A percentile compares a stretch with the other conserved stretches of the same genome.
These are phyloP conservation scores for Agrotis exclamationis DNA, from an alignment of 2,888 invertebrate genomes.

Conservation along the genomic window DNA sequence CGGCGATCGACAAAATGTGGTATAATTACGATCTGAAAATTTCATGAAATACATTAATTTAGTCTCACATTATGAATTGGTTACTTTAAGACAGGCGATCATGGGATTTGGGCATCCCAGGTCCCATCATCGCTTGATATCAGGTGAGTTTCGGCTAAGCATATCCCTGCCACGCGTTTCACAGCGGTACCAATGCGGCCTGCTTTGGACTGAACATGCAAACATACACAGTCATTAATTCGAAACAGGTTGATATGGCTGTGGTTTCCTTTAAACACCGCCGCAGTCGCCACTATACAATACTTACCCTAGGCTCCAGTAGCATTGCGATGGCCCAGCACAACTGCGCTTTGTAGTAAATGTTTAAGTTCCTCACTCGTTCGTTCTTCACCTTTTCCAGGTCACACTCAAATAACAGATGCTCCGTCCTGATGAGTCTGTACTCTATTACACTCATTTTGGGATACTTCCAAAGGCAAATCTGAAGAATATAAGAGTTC, in stretches of 20 bases:
- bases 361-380: slow-evolving; percentile 71
- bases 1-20: slow-evolving; percentile 70
- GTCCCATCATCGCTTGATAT: too few species aligned
- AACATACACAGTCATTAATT: too few species aligned
- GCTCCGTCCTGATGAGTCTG: slow-evolving; percentile 69
- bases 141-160: too few species aligned
- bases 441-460: slow-evolving; percentile 72
- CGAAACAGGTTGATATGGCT: too few species aligned
- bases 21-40: slow-evolving; percentile 79
- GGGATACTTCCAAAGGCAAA: slow-evolving; percentile 79
- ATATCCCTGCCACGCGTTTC: background rate
- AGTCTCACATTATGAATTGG: background rate
- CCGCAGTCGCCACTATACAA: too few species aligned
- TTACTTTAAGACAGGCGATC: too few species aligned
- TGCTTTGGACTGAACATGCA: background rate
- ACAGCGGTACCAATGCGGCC: background rate
- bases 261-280: too few species aligned
- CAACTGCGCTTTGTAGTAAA: slow-evolving; percentile 83
- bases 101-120: too few species aligned
- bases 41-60: background rate
- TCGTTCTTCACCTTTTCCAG: slow-evolving; percentile 70
- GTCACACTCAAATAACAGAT: slow-evolving; percentile 76
- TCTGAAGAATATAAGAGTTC: slow-evolving; percentile 63
- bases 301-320: slow-evolving; percentile 80
- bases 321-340: slow-evolving; percentile 85